Base-by-base conservation (phyloP, 2,113 vertebrate genomes). In the Holacanthus passer region DNA sequence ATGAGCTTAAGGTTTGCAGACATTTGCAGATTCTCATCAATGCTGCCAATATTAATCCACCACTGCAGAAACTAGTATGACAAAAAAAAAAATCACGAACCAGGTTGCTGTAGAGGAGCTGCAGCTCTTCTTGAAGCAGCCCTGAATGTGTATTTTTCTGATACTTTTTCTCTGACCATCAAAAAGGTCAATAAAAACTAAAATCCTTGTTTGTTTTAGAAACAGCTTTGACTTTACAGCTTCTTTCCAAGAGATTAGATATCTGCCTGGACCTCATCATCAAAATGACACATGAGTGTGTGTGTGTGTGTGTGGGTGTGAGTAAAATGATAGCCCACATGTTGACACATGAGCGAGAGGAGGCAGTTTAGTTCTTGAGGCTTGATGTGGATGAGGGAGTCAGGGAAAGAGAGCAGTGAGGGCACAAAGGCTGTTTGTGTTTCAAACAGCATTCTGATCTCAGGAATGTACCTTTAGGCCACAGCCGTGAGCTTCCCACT, bases 391-490 rank as follows among this genome's bases (percentile, higher is more conserved):
- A 94, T 93, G 83, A 89, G 89, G 92, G 92, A 94, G 91, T 84
- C 81, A 86, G 88, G 77, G 90, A 90, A 94, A 90, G 89, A 87
- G 89, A 94, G 93, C 90, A 76, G 85, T 74, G 59, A 84, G 83
- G 89, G 92, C 90, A 97, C 96, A 97, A 97, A 97, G 96, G 92
- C 86, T 92, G 83, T 93, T 96, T 96, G 95, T 97, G 96, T 97
- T 95, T 96, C 93, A 94, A 95, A 93, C 86, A 86, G 89, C 88
- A 87, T 93, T 93, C 88, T 94, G 86, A 93, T 93, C 89, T 91
- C 88, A 93, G 96, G 96, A 97, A 97, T 97, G 96, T 95, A 98
- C 97, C 96, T 98, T 96, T 94, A 96, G 90, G 85, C 95, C 95
- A 91, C 84, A 84, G 94, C 94, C 91, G 86, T 83, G 92, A 87